These are phyloP conservation scores for Belonocnema kinseyi DNA, from an alignment of 1,140 invertebrate genomes.

Conservation along the genomic window DNA sequence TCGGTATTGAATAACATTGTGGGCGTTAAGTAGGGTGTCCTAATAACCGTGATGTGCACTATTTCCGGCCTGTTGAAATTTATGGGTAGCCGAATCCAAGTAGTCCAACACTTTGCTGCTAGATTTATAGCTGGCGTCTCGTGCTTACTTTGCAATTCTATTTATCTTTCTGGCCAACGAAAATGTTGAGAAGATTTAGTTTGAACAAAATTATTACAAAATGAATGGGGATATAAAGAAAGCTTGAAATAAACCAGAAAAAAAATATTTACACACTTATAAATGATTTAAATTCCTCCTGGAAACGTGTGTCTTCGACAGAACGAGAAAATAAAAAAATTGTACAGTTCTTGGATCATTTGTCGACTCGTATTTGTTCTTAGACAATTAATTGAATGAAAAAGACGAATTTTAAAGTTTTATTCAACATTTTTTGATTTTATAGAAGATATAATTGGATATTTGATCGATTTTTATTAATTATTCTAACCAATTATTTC, in stretches of 20 bases:
- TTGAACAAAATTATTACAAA: not conserved
- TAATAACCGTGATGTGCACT: not conserved
- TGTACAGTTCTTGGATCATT: too few relatives aligned
- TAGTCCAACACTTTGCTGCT: constrained; percentile 13
- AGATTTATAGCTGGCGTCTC: constrained; percentile 5
- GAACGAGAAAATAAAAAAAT: too few relatives aligned
- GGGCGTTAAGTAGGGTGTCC: not conserved
- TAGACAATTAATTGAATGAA: too few relatives aligned
- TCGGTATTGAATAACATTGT: too few relatives aligned
- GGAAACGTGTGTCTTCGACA: too few relatives aligned
- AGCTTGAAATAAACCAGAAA: not conserved
- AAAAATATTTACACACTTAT: not conserved
- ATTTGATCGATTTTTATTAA: too few relatives aligned
- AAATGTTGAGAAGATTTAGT: not conserved
- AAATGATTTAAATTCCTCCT: too few relatives aligned
- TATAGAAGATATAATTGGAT: too few relatives aligned
- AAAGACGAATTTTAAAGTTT: too few relatives aligned
- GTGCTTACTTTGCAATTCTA: not conserved
- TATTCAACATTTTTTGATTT: too few relatives aligned
- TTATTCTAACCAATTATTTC: too few relatives aligned
- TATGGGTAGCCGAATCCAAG: constrained; percentile 2
- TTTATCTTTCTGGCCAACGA: not conserved
- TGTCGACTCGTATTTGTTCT: too few relatives aligned
- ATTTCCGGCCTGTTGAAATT: constrained; percentile 16
- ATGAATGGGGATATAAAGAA: not conserved